phyloP scores from a whole-genome alignment of 2,113 vertebrate species.

The Carassius carassius region DNA sequence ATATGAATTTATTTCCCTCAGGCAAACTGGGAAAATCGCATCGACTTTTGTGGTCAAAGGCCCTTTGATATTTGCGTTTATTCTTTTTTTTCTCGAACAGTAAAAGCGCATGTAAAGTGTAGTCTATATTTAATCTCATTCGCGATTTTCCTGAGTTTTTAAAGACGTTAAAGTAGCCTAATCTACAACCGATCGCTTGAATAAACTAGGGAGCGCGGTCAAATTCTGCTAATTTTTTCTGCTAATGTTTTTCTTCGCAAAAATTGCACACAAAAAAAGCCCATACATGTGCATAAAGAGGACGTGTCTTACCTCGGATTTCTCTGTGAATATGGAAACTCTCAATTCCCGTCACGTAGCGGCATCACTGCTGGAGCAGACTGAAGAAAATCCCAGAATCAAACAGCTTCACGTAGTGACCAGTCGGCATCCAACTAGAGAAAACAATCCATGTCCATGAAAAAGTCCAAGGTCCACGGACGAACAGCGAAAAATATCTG shows the following conservation, averaged over 20 bases:
- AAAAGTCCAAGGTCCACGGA: conserved; percentile 67
- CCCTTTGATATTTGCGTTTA: not conserved
- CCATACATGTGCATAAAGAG: not conserved
- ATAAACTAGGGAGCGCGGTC: not conserved
- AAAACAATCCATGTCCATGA: conserved; percentile 72
- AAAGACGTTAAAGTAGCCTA: not conserved
- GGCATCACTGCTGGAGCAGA: conserved; percentile 73
- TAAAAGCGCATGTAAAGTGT: not conserved
- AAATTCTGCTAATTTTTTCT: not conserved
- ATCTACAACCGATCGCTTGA: not conserved
- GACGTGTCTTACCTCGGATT: conserved; percentile 69
- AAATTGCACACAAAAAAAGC: not conserved
- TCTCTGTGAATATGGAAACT: conserved; percentile 57
- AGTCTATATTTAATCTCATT: not conserved
- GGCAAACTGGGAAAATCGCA: not conserved
- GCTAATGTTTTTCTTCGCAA: not conserved
- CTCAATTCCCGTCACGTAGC: conserved; percentile 72
- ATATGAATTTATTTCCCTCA: not conserved
- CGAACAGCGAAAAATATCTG: conserved; percentile 53
- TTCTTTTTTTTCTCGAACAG: not conserved
- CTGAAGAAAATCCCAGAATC: conserved; percentile 68
- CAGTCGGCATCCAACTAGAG: conserved; percentile 71
- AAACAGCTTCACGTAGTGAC: conserved; percentile 59
- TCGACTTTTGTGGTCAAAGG: not conserved
- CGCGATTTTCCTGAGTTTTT: not conserved